Evolutionary conservation across 2,797 vertebrate species (phyloP).

Genomic region (Scolopax bukidnonensis): DNA sequence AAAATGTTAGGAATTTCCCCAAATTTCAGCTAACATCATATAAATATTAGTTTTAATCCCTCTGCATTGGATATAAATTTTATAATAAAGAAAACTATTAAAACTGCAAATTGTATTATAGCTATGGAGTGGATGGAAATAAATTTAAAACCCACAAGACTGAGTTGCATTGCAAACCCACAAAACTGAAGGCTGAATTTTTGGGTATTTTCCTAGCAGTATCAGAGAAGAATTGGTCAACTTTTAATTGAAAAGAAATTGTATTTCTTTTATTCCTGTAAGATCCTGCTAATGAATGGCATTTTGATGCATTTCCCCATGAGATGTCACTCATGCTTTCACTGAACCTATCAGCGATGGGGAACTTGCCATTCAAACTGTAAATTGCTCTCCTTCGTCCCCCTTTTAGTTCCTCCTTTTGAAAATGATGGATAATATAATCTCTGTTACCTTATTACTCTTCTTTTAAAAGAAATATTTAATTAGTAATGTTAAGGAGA

Average conservation of each 20-base stretch:
- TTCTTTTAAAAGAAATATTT: not conserved
- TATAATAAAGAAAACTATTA: not conserved
- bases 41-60: not conserved
- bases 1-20: not conserved
- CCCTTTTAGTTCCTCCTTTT: not conserved
- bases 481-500: not conserved
- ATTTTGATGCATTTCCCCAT: not conserved
- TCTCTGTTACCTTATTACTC: not conserved
- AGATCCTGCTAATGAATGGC: not conserved
- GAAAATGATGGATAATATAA: not conserved
- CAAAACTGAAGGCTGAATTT: not conserved
- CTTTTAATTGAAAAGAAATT: not conserved
- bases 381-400: not conserved
- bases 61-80: not conserved
- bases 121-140: not conserved
- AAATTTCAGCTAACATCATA: not conserved
- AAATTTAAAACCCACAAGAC: no score
- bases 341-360: not conserved
- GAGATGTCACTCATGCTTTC: not conserved
- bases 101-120: not conserved
- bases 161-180: not conserved
- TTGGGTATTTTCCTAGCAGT: not conserved
- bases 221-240: not conserved
- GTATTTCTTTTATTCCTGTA: not conserved
- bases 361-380: not conserved